phyloP scores from a whole-genome alignment of 2,797 vertebrate genomes.

The Coregonus suidteri region DNA sequence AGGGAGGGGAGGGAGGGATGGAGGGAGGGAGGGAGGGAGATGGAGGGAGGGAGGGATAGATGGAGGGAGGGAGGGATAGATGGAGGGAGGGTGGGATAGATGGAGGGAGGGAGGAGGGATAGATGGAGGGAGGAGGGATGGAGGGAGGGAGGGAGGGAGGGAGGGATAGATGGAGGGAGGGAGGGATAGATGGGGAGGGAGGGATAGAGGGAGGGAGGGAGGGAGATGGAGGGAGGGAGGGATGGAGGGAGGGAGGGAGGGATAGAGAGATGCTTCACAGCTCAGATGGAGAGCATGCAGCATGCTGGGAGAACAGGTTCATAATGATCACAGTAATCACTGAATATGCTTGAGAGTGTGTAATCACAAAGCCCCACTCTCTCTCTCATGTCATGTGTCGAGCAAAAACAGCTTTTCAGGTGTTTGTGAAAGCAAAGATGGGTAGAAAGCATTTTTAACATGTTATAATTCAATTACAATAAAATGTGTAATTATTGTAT shows the following conservation, averaged over 20 bases:
- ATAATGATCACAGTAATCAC: slow-evolving; percentile 6
- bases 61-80: too few species aligned
- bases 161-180: too few species aligned
- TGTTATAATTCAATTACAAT: background rate
- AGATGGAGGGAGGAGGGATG: background rate
- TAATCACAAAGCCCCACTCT: background rate
- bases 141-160: background rate
- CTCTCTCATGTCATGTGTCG: background rate
- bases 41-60: too few species aligned
- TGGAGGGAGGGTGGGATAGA: too few species aligned
- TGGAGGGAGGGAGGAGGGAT: background rate
- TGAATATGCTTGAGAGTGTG: background rate
- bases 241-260: too few species aligned
- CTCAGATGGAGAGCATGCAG: background rate
- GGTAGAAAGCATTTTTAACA: background rate
- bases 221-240: background rate
- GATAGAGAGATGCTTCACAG: background rate
- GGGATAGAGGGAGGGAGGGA: background rate
- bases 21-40: too few species aligned
- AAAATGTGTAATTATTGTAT: background rate
- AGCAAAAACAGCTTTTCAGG: background rate
- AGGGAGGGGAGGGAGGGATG: too few species aligned
- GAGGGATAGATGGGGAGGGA: too few species aligned
- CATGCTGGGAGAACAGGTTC: background rate
- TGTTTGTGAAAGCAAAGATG: background rate